phyloP scores from a whole-genome alignment of 2,888 invertebrate species.

The Hypselothyrea guttata region DNA sequence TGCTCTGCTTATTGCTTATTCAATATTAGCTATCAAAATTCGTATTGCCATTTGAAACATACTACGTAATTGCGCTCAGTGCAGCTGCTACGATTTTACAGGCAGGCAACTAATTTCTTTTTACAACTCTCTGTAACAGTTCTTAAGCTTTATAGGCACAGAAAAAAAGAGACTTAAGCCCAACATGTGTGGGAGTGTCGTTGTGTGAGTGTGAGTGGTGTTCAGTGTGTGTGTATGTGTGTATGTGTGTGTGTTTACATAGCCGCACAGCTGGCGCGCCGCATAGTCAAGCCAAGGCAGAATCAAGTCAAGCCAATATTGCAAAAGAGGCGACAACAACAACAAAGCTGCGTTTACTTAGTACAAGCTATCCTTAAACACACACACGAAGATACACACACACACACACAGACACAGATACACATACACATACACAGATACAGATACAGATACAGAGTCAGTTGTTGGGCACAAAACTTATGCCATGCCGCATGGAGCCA shows the following conservation, averaged over 20 bases:
- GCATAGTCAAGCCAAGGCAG: constrained; percentile 31
- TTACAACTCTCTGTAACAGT: constrained; percentile 71
- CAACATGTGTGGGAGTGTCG: constrained; percentile 29
- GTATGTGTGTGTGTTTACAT: constrained; percentile 44
- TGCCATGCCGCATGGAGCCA: constrained; percentile 65
- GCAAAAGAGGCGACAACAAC: constrained; percentile 36
- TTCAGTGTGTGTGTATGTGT: constrained; percentile 2
- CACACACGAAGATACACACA: constrained; percentile 26
- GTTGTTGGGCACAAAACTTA: constrained; percentile 58
- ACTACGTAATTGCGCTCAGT: too few relatives aligned
- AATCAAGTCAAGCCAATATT: constrained; percentile 69
- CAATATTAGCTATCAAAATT: too few relatives aligned
- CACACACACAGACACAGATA: constrained; percentile 28
- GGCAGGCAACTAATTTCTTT: constrained; percentile 70
- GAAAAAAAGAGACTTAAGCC: constrained; percentile 43
- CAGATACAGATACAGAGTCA: constrained; percentile 7
- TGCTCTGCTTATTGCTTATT: too few relatives aligned
- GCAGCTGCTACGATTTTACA: constrained; percentile 51
- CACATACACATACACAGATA: constrained; percentile 17
- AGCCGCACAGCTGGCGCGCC: constrained; percentile 62
- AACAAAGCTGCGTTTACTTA: constrained; percentile 63
- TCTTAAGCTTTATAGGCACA: constrained; percentile 65
- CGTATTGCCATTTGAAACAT: too few relatives aligned
- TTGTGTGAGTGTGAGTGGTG: constrained; percentile 36
- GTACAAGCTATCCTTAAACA: constrained; percentile 38